Evolutionary conservation across 92 coral and sea anemone species (phyloP).

Genomic region (Desmophyllum pertusum): DNA sequence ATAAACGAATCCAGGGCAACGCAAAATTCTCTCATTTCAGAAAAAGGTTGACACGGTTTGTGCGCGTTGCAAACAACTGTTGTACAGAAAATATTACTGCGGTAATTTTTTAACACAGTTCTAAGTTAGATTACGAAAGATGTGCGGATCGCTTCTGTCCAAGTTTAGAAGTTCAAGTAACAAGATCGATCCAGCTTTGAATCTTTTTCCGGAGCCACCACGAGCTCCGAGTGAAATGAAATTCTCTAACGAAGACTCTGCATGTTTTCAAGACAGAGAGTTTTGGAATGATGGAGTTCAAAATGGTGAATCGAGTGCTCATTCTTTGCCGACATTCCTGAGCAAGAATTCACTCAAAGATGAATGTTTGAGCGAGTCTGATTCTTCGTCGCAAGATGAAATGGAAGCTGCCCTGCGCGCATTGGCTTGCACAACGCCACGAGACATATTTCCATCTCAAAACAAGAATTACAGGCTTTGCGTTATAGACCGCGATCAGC

Average conservation of each 20-base stretch:
- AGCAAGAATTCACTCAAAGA: neutral
- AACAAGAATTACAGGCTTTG: neutral
- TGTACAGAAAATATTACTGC: neutral
- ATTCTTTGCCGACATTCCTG: neutral
- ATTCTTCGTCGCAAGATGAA: conserved; percentile 8
- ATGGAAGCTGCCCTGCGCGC: neutral
- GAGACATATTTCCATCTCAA: neutral
- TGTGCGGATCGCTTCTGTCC: conserved; percentile 41
- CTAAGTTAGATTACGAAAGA: neutral
- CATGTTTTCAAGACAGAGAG: neutral
- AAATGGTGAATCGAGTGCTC: neutral
- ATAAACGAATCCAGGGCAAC: conserved; percentile 43
- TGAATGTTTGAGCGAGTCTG: neutral
- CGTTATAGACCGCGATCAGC: neutral
- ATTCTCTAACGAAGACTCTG: neutral
- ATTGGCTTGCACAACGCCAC: conserved; percentile 2
- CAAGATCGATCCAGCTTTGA: conserved; percentile 12
- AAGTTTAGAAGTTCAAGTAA: conserved; percentile 5
- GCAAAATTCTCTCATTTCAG: neutral
- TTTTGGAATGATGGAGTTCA: neutral
- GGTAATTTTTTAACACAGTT: neutral
- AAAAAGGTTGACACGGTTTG: neutral
- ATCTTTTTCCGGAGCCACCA: neutral
- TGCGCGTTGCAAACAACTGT: neutral
- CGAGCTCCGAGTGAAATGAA: neutral